phyloP scores from a whole-genome alignment of 2,888 invertebrate genomes.

The Pandemis cinnamomeana region DNA sequence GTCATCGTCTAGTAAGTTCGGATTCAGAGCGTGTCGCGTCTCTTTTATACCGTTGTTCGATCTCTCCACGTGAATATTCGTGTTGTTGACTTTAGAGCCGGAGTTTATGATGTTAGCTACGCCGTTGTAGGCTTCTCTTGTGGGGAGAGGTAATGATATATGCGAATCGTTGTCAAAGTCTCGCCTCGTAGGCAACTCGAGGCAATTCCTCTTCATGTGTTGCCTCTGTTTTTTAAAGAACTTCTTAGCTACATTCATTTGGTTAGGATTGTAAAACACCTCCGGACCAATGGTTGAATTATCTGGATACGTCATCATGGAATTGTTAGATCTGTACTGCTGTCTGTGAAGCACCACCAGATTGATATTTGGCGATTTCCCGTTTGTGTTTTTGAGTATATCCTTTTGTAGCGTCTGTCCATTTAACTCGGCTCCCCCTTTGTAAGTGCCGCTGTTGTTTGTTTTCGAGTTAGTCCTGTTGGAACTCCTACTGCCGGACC shows the following conservation, averaged over 20 bases:
- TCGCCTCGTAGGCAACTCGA: conserved; percentile 86
- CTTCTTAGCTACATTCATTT: conserved; percentile 96
- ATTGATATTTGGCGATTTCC: conserved; percentile 87
- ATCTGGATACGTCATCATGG: conserved; percentile 86
- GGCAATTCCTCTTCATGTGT: conserved; percentile 89
- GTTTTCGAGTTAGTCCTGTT: conserved; percentile 88
- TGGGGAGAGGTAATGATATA: conserved; percentile 79
- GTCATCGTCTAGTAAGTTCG: conserved; percentile 87
- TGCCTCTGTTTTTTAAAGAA: conserved; percentile 95
- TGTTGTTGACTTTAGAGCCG: conserved; percentile 92
- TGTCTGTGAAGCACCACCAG: conserved; percentile 88
- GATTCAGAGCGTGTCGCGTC: conserved; percentile 83
- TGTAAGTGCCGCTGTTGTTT: conserved; percentile 86
- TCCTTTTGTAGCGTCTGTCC: conserved; percentile 79
- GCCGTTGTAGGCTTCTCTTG: conserved; percentile 78
- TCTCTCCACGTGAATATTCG: conserved; percentile 89
- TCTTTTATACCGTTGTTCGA: conserved; percentile 83
- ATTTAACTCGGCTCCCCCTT: conserved; percentile 86
- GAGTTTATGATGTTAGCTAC: conserved; percentile 87
- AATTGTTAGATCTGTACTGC: conserved; percentile 89
- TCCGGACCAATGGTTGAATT: conserved; percentile 86
- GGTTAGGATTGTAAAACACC: conserved; percentile 96
- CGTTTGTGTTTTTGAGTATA: conserved; percentile 71
- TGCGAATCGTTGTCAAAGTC: conserved; percentile 84
- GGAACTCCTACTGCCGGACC: conserved; percentile 88